Percentiles rank a stretch among this genome's conserved stretches.
These are phyloP conservation scores for Stenotaenia linearis DNA, from an alignment of 2,888 invertebrate genomes.

Conservation along the genomic window DNA sequence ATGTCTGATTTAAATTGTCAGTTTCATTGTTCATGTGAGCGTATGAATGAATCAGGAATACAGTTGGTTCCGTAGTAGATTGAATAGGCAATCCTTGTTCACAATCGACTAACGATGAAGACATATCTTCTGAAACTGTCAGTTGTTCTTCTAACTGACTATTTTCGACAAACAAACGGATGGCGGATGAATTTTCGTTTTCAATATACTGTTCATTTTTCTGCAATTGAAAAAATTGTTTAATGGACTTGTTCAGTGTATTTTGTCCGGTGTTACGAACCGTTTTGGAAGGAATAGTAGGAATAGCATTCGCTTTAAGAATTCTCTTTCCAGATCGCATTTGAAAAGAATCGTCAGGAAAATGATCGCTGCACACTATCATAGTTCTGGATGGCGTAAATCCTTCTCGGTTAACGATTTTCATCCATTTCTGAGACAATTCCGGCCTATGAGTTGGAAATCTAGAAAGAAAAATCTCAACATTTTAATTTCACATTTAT, in stretches of 20 bases:
- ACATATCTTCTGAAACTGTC: neutral
- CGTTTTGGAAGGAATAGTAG: neutral
- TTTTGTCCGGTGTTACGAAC: too few species aligned
- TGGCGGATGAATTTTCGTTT: neutral
- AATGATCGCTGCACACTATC: neutral
- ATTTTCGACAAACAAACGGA: neutral
- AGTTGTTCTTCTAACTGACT: neutral
- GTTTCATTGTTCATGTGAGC: neutral
- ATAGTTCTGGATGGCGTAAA: neutral
- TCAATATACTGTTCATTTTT: neutral
- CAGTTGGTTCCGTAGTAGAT: neutral
- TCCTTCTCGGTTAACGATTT: neutral
- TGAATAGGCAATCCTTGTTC: neutral
- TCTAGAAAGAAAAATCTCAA: neutral
- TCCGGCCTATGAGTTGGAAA: neutral
- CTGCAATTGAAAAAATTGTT: neutral
- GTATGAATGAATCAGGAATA: neutral
- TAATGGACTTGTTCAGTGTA: too few species aligned
- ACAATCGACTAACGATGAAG: neutral
- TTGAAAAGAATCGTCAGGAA: neutral
- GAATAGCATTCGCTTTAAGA: neutral
- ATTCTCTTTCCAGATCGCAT: neutral
- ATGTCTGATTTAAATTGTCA: neutral
- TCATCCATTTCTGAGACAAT: neutral
- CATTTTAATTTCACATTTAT: neutral